Conservation (phyloP, 2,888 invertebrate genomes). For the Drosophila infuscata region DNA sequence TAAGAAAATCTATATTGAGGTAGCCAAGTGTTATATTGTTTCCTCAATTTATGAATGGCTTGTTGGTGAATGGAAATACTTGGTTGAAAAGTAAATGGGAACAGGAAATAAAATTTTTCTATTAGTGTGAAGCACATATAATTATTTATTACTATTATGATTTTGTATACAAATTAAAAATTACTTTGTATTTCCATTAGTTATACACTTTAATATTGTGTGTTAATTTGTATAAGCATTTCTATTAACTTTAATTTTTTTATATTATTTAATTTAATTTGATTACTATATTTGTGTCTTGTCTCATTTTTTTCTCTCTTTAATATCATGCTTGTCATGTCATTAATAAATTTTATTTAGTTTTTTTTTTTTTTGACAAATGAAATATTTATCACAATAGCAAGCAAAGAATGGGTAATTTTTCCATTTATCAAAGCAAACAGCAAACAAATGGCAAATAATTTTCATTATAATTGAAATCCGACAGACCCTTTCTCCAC, state of each 20-base stretch:
- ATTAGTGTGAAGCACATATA: neutral
- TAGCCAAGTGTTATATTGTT: constrained; percentile 4
- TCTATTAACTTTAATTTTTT: constrained; percentile 8
- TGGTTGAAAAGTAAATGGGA: neutral
- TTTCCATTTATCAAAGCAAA: constrained; percentile 47
- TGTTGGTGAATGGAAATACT: constrained; percentile 4
- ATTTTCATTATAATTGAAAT: constrained; percentile 51
- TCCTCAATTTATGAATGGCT: constrained; percentile 34
- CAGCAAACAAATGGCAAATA: constrained; percentile 51
- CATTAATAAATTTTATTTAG: constrained; percentile 40
- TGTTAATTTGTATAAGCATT: constrained; percentile 11
- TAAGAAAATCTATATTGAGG: neutral
- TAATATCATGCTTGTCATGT: constrained; percentile 28
- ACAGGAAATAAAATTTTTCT: neutral
- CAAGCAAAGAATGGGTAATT: constrained; percentile 24
- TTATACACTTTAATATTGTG: neutral
- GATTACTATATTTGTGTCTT: constrained; percentile 15
- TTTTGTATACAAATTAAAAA: neutral
- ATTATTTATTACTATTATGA: neutral
- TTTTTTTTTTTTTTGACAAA: constrained; percentile 43
- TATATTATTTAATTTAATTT: constrained; percentile 10
- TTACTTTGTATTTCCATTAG: neutral
- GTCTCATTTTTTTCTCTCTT: constrained; percentile 5
- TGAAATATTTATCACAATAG: constrained; percentile 36
- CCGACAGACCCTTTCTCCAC: neutral